Base-by-base conservation (phyloP, 2,888 invertebrate species). In the Oscheius sp. region DNA sequence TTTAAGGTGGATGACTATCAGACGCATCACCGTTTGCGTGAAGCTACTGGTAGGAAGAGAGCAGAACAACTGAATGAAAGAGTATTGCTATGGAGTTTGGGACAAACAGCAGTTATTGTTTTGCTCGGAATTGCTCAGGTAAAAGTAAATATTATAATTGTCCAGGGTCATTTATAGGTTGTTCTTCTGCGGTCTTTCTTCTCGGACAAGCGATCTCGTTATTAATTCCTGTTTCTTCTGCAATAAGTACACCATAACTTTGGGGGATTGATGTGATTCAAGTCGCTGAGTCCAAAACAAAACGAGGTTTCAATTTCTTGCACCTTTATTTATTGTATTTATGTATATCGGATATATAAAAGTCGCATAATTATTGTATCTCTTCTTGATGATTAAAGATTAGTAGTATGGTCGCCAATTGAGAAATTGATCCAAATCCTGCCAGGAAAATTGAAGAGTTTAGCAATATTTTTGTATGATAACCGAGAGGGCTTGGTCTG, bases 51-150 rank as follows among this genome's bases (percentile, higher is more conserved):
- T 66, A 92, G 97, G 69, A 96, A 95, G 88, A 92, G 96, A 74
- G 99, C 97, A 0, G 99, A 99, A 90, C 95, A 97, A 89, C 91
- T 99, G 70, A 98, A 97, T 87, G 95, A 96, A 89, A 92, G 94
- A 85, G 97, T 99, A 9, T 92, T 95, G 88, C 92, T 93, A 91
- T 99, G 97, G 96, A 95, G 97, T 0, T 90, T 94, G 55, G 92
- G 94, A 81, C 96, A 98, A 90, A 94, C 96, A 13, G 86, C 93
- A 2, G 93, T 94, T 46, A 93, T 99, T 81, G 90, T 97, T 18
- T 88, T 93, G 72, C 94, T 95, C 61, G 93, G 94, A n/a, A 91
- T 97, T 69, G 93, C 93, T 35, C 97, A 99, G 91, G 96, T 98
- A 63, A 35, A 9, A 91, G 95, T 18, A 1, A 12, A 29, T 25